Evolutionary conservation across 2,797 vertebrate genomes (phyloP).

Genomic region (Molossus alvarezi): DNA sequence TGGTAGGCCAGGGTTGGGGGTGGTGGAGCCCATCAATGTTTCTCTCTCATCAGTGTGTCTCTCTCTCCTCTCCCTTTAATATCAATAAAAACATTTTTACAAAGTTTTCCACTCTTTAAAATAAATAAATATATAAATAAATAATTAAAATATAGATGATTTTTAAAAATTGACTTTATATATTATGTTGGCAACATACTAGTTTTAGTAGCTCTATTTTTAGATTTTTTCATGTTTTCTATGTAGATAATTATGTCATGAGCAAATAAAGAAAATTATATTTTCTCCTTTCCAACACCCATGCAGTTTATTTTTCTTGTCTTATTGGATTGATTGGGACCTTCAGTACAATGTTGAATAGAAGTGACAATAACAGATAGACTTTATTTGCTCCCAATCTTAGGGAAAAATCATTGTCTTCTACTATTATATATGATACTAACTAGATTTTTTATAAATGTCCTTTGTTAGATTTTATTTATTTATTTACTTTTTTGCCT

Average conservation of each 20-base stretch:
- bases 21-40: neutral
- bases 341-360: neutral
- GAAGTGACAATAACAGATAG: neutral
- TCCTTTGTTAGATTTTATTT: neutral
- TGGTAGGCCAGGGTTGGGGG: too few species aligned
- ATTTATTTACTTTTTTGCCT: neutral
- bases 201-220: neutral
- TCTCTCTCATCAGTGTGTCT: too few species aligned
- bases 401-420: neutral
- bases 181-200: neutral
- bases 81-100: too few species aligned
- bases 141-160: neutral
- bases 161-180: neutral
- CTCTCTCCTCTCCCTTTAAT: too few species aligned
- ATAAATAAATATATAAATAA: neutral
- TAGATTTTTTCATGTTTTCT: neutral
- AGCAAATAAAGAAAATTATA: neutral
- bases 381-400: neutral
- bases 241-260: neutral
- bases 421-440: neutral
- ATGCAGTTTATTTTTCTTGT: neutral
- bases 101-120: neutral
- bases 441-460: neutral
- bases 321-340: neutral
- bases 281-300: neutral